Evolutionary conservation across 2,888 invertebrate species (phyloP).

Genomic region (Thymelicus acteon): DNA sequence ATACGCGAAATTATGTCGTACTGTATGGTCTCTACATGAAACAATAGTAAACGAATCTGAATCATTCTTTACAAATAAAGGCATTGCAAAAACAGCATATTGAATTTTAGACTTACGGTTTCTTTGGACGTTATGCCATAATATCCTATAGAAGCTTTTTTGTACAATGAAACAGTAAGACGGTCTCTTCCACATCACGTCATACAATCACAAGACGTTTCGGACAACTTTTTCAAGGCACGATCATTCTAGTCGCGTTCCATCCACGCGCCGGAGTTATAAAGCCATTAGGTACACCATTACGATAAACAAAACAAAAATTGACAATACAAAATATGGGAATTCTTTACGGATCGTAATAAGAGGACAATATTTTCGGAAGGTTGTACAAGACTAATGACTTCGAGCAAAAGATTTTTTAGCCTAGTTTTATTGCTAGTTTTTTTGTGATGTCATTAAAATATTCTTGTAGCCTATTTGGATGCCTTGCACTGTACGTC

Average conservation of each 20-base stretch:
- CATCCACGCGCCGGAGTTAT: conserved; percentile 71
- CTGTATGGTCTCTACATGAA: no score
- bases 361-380: conserved; percentile 66
- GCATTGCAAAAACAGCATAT: not conserved
- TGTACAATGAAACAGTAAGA: conserved; percentile 2
- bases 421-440: conserved; percentile 38
- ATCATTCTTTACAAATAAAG: not conserved
- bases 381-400: conserved; percentile 51
- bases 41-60: no score
- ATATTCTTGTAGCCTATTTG: not conserved
- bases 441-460: not conserved
- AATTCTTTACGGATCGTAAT: conserved; percentile 68
- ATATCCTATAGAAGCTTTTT: not conserved
- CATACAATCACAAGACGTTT: conserved; percentile 20
- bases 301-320: conserved; percentile 31
- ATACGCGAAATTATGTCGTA: no score
- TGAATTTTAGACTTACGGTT: not conserved
- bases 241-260: conserved; percentile 58
- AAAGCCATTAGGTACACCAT: conserved; percentile 52
- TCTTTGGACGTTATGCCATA: not conserved
- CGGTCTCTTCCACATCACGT: not conserved
- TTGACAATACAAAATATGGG: conserved; percentile 56
- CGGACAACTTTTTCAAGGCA: conserved; percentile 30
- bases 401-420: conserved; percentile 50
- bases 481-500: no score